Base-by-base conservation (phyloP, 2,797 vertebrate genomes). In the Syngnathus acus region DNA sequence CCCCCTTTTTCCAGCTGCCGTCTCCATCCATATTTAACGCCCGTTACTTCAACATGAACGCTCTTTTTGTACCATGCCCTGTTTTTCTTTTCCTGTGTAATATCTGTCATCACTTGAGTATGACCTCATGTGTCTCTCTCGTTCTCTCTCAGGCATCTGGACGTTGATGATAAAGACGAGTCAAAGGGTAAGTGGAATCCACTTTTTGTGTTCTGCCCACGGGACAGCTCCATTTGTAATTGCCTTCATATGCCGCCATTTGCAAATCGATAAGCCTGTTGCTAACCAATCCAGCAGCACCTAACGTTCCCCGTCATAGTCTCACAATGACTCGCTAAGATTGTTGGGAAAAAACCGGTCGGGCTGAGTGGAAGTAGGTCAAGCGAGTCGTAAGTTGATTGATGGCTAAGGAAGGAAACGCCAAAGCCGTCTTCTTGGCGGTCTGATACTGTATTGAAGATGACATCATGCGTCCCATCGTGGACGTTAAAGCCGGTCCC, bases 131-230 rank as follows among this genome's bases (percentile, higher is more conserved):
- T 82, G 45, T 71, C 60, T 81, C 67, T 70, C 4, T 72, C 64
- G 69, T 55, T 69, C 65, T 70, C 66, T 72, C 63, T 39, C 73
- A 93, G 92, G 78, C 76, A 81, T 65, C 74, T 78, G 82, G 86
- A 86, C 80, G 77, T 77, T 40, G 86, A 82, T 78, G 88, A 88
- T 72, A 76, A 67, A 59, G 75, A 87, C 59, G 82, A 85, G 76
- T 83, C 84, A 77, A 84, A 81, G 79, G 89, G 92, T 93, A 89
- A 90, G 90, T 83, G 54, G 76, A 82, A 78, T 73, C 65, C 74
- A 70, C 82, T 85, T 84, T 82, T 78, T 76, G 76, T 57, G 53
- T 69, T 54, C 74, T 85, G 67, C 50, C n/a, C 43, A 2, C 4
- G 45, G 17, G 1, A 4, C 6, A 17, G n/a, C 43, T 21, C 6